Conservation (phyloP, 2,888 invertebrate species). For the Sarcophaga carnaria region DNA sequence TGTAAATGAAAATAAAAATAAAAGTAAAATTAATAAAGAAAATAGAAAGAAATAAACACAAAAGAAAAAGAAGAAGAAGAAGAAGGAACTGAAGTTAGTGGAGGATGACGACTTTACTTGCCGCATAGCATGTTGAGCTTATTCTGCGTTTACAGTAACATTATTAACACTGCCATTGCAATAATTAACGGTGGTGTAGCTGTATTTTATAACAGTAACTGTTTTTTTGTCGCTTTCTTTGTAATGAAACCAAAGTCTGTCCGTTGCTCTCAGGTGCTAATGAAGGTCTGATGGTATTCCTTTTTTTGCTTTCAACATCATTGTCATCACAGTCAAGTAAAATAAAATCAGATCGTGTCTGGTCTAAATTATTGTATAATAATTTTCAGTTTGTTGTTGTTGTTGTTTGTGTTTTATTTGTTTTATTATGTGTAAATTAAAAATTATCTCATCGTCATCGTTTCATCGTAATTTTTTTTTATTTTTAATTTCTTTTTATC, state of each 20-base stretch:
- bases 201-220: not conserved
- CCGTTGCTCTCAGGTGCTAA: conserved; percentile 73
- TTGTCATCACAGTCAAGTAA: conserved; percentile 25
- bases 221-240: not conserved
- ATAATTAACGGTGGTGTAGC: conserved; percentile 18
- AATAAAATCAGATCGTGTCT: conserved; percentile 29
- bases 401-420: not conserved
- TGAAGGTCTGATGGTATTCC: conserved; percentile 73
- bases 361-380: conserved; percentile 52
- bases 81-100: conserved; percentile 57
- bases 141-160: conserved; percentile 20
- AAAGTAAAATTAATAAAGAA: not conserved
- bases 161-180: conserved; percentile 45
- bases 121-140: conserved; percentile 10
- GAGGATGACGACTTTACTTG: conserved; percentile 57
- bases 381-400: conserved; percentile 24
- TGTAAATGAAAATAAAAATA: not conserved
- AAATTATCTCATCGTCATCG: conserved; percentile 57
- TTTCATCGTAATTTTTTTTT: conserved; percentile 28
- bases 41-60: not conserved
- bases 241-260: not conserved
- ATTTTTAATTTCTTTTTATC: conserved; percentile 34
- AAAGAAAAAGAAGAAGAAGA: not conserved
- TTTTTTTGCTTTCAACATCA: conserved; percentile 47
- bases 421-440: conserved; percentile 41